Evolutionary conservation across 2,113 vertebrate genomes (phyloP), one percentile per base, ranked within the genome.

Genomic region (Notothenia coriiceps): DNA sequence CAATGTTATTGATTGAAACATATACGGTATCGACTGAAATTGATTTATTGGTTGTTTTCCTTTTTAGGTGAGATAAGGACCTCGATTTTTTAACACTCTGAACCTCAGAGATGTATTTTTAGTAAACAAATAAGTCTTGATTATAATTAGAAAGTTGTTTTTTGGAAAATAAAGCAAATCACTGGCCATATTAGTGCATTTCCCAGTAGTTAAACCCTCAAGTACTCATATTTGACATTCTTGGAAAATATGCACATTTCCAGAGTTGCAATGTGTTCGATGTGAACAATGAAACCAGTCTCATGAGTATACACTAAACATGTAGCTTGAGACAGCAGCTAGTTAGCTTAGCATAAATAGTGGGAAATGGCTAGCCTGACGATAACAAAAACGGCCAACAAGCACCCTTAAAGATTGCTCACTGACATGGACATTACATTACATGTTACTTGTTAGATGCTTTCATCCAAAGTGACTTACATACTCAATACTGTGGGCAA

Each of bases 1-100:
- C 61, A 47, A 65, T 75, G 10, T 47, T 72, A 85, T 79, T 67
- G 63, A 80, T n/a, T 54, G 43, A 75, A 74, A 70, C 56, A 56
- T 57, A 60, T 35, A 40, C 35, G 7, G 35, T 1, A 56, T 49
- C 50, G 14, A 33, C 44, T 22, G 3, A 67, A 13, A 69, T 70
- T 1, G 2, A 79, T 74, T 66, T 25, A 64, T 77, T 52, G 12
- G 12, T 46, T 64, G 22, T 56, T 50, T 75, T 70, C 43, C 56
- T 70, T 62, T 40, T 17, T 22, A 9, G 20, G 33, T 13, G 1
- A 43, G 7, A 35, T 6, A 8, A 8, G 35, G 17, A 60, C 40
- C 40, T 68, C 13, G 15, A 54, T 40, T 33, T 43, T 17, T 22
- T 55, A 46, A 10, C 56, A 13, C 6, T 51, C 49, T 22, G 20